Conservation (phyloP, 2,113 vertebrate species). For the pig (Sus scrofa) region T2T-Sscrofa CM000814.6:124196501-124197000, state of each 20-base stretch:
- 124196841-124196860: background rate
- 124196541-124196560: background rate
- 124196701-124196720: background rate
- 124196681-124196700: background rate
- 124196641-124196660: background rate
- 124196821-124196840: constrained; percentile 9
- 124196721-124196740: background rate
- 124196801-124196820: background rate
- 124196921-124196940: background rate
- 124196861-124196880: background rate
- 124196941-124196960: background rate
- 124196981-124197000: constrained; percentile 11
- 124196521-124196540: background rate
- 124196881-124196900: background rate
- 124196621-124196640: background rate
- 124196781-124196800: background rate
- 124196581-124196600: constrained; percentile 35
- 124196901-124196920: background rate
- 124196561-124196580: background rate
- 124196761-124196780: background rate
- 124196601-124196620: background rate
- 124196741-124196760: background rate
- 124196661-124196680: background rate
- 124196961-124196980: background rate
- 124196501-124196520: background rate